Base-by-base conservation (phyloP, 1,140 invertebrate species). In the Pseudobourletiella spinata region DNA sequence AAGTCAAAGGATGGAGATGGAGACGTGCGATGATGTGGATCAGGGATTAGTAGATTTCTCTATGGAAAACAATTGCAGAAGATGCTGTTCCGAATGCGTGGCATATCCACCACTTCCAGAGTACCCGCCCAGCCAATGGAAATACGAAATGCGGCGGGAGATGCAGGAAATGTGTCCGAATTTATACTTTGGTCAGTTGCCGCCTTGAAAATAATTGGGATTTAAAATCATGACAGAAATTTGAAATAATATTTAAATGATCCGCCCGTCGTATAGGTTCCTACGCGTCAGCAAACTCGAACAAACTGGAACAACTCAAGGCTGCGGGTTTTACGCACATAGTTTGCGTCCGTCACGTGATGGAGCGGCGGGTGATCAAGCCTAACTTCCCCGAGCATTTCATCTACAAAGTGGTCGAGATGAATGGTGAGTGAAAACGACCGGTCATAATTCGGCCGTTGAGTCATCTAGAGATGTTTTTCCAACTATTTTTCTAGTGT, bases 81-180 rank as follows among this genome's bases (percentile, higher is more conserved):
- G 32, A 11, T 11, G 32, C 32, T 39, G 8, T n/a, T 8, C n/a
- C 32, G 4, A 46, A 29, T 24, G 57, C 22, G 57, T 57, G 16
- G n/a, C 32, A 0, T 67, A 63, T 22, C 65, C 65, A 4, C 20
- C 26, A 6, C 42, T 67, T 15, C 65, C 61, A 2, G 29, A 50
- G 4, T 20, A 44, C 18, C 50, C 44, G 15, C 30, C 43, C n/a
- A 11, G 30, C 3, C 58, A 67, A 20, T 67, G 66, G 66, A 52
- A 64, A 51, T 67, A 67, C 29, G 58, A 50, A 3, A 64, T 64
- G 62, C 16, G 66, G 25, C 35, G 66, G 46, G 63, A 51, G 0
- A 64, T 64, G 62, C 84, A 86, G 77, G 84, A 87, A 75, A 82
- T 87, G 46, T 73, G 86, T 60, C 84, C 84, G 56, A 81, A 82